Evolutionary conservation across 2,113 vertebrate species (phyloP).

Genomic region (Pogona vitticeps): DNA sequence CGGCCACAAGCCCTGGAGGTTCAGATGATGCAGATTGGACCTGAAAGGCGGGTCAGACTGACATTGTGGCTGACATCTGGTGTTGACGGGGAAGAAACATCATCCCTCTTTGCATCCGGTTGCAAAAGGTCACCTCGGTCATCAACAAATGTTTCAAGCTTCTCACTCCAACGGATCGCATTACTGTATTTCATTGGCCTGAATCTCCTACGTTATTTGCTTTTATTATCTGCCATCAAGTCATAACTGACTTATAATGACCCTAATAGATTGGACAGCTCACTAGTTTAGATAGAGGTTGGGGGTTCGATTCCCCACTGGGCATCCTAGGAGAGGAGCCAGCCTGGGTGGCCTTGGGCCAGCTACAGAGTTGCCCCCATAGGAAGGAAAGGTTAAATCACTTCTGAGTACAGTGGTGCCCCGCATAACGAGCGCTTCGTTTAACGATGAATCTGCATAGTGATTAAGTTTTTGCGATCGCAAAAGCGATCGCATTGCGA

Average conservation of each 20-base stretch:
- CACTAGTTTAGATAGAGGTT: no score
- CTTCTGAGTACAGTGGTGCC: no score
- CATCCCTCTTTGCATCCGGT: neutral
- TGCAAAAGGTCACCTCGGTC: neutral
- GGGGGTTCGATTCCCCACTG: no score
- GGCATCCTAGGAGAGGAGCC: no score
- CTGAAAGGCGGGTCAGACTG: conserved; percentile 16
- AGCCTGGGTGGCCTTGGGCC: no score
- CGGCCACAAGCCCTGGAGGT: neutral
- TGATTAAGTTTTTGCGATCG: no score
- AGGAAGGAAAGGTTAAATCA: no score
- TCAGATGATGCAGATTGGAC: conserved; percentile 4
- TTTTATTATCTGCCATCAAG: neutral
- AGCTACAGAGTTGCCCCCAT: neutral
- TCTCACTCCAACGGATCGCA: neutral
- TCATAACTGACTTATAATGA: no score
- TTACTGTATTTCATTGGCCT: neutral
- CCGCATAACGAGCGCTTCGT: no score
- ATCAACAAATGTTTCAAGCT: neutral
- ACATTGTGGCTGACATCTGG: neutral
- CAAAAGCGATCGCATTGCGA: no score
- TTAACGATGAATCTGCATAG: no score
- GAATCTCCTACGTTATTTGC: neutral
- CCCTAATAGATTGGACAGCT: no score
- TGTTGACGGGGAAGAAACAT: neutral